Evolutionary conservation across 2,888 invertebrate species (phyloP).

Genomic region (Noctua fimbriata): DNA sequence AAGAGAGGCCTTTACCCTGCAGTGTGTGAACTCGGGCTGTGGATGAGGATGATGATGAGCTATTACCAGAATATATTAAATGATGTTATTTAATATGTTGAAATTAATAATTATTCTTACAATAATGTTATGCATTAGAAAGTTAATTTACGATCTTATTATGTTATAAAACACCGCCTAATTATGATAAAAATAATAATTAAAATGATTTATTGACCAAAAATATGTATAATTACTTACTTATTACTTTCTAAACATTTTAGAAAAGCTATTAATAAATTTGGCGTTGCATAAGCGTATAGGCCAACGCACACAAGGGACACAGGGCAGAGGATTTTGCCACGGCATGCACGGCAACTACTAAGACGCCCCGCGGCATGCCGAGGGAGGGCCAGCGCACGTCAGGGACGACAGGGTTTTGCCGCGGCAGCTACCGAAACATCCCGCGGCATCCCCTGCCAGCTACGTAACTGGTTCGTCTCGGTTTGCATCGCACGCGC

Average conservation of each 20-base stretch:
- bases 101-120: background rate
- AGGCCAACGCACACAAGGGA: background rate
- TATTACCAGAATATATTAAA: background rate
- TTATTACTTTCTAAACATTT: conserved; percentile 46
- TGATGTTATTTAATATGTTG: background rate
- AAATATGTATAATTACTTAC: conserved; percentile 8
- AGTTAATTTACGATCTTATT: conserved; percentile 30
- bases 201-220: conserved; percentile 27
- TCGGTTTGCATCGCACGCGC: no score
- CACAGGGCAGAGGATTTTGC: background rate
- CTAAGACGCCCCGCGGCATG: background rate
- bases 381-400: background rate
- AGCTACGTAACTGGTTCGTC: no score
- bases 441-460: no score
- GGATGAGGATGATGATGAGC: background rate
- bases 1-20: background rate
- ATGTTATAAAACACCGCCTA: conserved; percentile 10
- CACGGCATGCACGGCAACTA: background rate
- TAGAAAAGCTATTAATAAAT: conserved; percentile 10
- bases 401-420: background rate
- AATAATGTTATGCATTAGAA: conserved; percentile 12
- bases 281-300: conserved; percentile 14
- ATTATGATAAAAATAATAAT: conserved; percentile 35
- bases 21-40: background rate
- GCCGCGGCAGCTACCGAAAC: background rate